These are phyloP conservation scores for Cephalotes varians DNA, from an alignment of 2,888 invertebrate genomes.

Conservation along the genomic window DNA sequence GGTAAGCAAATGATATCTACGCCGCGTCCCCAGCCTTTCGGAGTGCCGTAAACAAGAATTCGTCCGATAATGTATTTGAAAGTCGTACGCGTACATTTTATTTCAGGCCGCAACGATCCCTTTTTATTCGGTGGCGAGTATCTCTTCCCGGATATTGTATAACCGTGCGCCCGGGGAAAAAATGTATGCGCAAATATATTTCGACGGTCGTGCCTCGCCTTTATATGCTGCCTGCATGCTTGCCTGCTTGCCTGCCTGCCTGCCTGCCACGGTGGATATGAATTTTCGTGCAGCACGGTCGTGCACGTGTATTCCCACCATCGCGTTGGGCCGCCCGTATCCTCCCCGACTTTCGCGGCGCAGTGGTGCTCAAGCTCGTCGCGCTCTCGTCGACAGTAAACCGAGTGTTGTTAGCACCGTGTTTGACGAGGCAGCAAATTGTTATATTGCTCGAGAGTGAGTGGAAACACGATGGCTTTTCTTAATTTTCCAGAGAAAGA, in stretches of 20 bases:
- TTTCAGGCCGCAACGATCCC: conserved; percentile 70
- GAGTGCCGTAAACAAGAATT: conserved; percentile 76
- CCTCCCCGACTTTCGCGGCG: conserved; percentile 59
- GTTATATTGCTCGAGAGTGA: neutral
- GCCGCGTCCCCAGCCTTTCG: conserved; percentile 60
- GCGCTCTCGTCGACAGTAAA: neutral
- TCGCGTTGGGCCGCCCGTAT: conserved; percentile 68
- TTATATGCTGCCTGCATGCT: conserved; percentile 71
- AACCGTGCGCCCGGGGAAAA: conserved; percentile 69
- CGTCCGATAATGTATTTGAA: conserved; percentile 76
- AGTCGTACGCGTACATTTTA: conserved; percentile 71
- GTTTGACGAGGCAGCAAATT: neutral
- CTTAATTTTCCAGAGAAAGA: conserved; percentile 15
- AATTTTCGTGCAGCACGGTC: conserved; percentile 75
- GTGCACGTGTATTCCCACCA: conserved; percentile 76
- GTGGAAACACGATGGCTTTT: conserved; percentile 1
- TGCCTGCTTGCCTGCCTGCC: conserved; percentile 69
- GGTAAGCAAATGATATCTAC: conserved; percentile 68
- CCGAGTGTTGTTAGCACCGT: neutral
- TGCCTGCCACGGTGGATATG: conserved; percentile 75
- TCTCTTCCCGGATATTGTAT: conserved; percentile 71
- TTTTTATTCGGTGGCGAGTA: conserved; percentile 57
- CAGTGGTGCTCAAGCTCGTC: conserved; percentile 73
- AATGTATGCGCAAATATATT: conserved; percentile 77
- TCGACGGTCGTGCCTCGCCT: conserved; percentile 74